A percentile compares a stretch with the other conserved stretches of the same genome.
Conservation (phyloP, 2,797 vertebrate genomes). For the Syngnathus acus region DNA sequence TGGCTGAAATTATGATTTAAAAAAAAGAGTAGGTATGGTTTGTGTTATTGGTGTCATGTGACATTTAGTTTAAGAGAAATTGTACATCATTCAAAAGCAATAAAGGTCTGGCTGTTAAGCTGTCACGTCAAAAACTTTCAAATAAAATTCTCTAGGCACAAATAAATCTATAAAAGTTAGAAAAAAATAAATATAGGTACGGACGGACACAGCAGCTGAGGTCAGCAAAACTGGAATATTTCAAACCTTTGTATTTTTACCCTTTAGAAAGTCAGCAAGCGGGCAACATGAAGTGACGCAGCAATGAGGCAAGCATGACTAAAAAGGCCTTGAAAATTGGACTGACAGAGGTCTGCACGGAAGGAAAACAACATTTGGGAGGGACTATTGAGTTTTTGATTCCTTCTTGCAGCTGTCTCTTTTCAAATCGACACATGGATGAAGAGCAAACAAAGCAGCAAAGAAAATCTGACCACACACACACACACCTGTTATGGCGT, state of each 20-base stretch:
- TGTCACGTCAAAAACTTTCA: too few species aligned
- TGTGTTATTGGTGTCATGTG: neutral
- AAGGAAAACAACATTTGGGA: neutral
- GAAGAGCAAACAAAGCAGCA: conserved; percentile 18
- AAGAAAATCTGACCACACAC: conserved; percentile 7
- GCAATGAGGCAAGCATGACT: conserved; percentile 2
- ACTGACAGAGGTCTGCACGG: neutral
- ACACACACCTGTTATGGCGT: conserved; percentile 12
- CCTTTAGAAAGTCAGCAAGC: conserved; percentile 3
- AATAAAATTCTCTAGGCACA: neutral
- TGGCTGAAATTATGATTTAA: neutral
- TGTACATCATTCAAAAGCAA: neutral
- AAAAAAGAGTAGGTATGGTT: neutral
- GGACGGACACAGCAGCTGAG: neutral
- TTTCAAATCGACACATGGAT: neutral
- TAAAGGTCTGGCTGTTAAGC: neutral
- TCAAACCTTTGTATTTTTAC: conserved; percentile 1
- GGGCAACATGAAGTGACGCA: conserved; percentile 2
- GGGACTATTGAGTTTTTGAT: neutral
- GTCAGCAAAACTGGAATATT: neutral
- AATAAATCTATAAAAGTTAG: neutral
- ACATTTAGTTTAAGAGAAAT: neutral
- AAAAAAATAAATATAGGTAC: neutral
- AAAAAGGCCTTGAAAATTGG: neutral
- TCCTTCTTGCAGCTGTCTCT: conserved; percentile 3